Conservation (phyloP, 1,140 invertebrate genomes). For the Hyposmocoma kahamanoa region DNA sequence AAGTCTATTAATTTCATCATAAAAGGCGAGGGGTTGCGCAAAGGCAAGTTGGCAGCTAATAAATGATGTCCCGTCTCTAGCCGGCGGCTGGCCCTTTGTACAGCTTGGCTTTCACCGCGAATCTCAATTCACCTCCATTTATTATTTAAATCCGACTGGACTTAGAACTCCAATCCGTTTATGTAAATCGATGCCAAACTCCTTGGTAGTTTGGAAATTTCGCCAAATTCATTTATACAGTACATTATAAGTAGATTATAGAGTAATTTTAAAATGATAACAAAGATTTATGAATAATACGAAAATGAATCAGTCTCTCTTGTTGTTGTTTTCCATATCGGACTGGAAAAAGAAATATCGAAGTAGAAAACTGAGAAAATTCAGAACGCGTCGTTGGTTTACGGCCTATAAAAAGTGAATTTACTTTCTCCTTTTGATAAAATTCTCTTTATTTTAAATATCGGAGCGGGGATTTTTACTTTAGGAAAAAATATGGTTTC, state of each 20-base stretch:
- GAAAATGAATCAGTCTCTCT: too few species aligned
- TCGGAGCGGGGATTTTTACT: slow-evolving; percentile 19
- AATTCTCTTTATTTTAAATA: slow-evolving; percentile 26
- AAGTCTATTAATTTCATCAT: slow-evolving; percentile 37
- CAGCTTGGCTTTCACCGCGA: slow-evolving; percentile 21
- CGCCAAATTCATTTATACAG: slow-evolving; percentile 1
- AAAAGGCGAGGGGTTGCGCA: slow-evolving; percentile 17
- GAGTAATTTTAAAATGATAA: too few species aligned
- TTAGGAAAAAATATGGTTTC: slow-evolving; percentile 10
- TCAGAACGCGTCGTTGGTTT: slow-evolving; percentile 25
- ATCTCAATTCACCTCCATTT: slow-evolving; percentile 29
- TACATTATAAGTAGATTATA: too few species aligned
- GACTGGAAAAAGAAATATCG: too few species aligned
- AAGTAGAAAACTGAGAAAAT: too few species aligned
- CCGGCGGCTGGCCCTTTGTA: slow-evolving; percentile 20
- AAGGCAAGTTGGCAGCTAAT: slow-evolving; percentile 19
- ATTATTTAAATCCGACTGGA: slow-evolving; percentile 44
- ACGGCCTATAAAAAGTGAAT: slow-evolving; percentile 28
- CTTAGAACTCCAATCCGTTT: slow-evolving; percentile 40
- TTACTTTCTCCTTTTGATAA: slow-evolving; percentile 19
- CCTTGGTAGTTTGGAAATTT: slow-evolving; percentile 16
- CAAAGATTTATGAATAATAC: too few species aligned
- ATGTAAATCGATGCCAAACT: slow-evolving; percentile 47
- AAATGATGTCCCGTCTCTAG: slow-evolving; percentile 34
- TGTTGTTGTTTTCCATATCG: too few species aligned